These are phyloP conservation scores for Holothuria glaberrima DNA, from an alignment of 35 echinoderm and acorn worm species.

Conservation along the genomic window DNA sequence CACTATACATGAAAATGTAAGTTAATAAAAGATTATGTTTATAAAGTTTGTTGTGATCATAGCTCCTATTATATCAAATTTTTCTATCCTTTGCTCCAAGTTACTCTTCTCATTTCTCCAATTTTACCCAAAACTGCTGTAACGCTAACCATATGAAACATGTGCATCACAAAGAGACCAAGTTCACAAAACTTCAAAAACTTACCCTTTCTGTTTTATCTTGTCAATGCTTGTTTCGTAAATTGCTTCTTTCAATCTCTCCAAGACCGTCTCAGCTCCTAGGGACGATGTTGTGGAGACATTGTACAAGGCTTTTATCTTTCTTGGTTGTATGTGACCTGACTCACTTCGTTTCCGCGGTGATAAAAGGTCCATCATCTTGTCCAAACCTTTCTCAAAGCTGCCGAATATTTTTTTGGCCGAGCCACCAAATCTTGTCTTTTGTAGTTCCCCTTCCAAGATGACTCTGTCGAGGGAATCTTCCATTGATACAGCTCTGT, in stretches of 20 bases:
- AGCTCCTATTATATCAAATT: no score
- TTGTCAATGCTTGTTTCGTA: constrained; percentile 68
- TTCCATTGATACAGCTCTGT: constrained; percentile 98
- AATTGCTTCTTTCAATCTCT: constrained; percentile 71
- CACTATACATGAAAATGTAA: no score
- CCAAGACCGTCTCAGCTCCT: constrained; percentile 79
- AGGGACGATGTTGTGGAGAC: constrained; percentile 92
- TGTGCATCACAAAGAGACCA: background rate
- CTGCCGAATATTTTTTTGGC: constrained; percentile 98
- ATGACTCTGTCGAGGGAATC: constrained; percentile 73
- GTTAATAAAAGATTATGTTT: no score
- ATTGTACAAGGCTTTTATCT: constrained; percentile 96
- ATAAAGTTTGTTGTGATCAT: no score
- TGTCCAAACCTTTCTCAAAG: constrained; percentile 99
- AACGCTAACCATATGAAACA: no score
- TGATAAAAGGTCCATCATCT: constrained; percentile 83
- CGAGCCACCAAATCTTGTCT: constrained; percentile 68
- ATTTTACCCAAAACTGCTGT: no score
- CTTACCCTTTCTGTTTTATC: constrained; percentile 97
- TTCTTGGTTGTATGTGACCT: constrained; percentile 78
- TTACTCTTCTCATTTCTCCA: no score
- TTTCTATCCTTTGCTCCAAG: no score
- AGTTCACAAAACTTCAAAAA: background rate
- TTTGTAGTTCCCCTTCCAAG: constrained; percentile 63
- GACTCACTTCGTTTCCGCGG: constrained; percentile 78